Evolutionary conservation across 2,113 vertebrate genomes (phyloP).

Genomic region (Eolophus roseicapilla): DNA sequence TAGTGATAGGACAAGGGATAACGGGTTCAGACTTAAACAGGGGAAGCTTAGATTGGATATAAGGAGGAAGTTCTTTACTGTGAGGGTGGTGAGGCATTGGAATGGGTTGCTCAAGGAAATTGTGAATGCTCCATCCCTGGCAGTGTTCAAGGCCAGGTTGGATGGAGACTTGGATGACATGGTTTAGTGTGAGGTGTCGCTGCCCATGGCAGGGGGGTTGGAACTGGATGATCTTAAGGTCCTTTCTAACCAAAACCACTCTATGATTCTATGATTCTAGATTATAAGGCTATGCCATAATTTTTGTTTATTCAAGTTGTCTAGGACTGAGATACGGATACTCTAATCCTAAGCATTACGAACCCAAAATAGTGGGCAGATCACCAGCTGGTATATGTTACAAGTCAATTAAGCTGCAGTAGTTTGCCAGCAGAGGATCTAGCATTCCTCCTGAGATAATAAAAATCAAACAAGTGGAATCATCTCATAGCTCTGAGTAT

Average conservation of each 20-base stretch:
- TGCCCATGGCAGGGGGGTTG: neutral
- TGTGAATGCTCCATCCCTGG: neutral
- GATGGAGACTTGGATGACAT: too few species aligned
- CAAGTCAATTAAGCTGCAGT: neutral
- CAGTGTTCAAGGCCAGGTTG: neutral
- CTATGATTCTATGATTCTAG: neutral
- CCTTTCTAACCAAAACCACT: neutral
- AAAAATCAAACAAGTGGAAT: neutral
- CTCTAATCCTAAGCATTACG: neutral
- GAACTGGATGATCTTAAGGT: neutral
- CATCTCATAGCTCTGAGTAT: neutral
- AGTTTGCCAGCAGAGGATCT: neutral
- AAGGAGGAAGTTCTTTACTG: neutral
- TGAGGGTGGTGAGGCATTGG: neutral
- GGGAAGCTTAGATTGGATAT: neutral
- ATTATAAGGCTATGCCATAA: neutral
- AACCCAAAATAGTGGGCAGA: neutral
- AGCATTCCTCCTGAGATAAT: neutral
- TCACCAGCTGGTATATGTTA: neutral
- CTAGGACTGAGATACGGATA: neutral
- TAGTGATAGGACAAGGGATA: neutral
- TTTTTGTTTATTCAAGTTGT: neutral
- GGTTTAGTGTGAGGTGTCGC: neutral
- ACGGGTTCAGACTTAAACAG: neutral
- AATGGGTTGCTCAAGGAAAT: neutral